Percentiles rank a stretch among this genome's conserved stretches.
phyloP scores from a whole-genome alignment of 2,113 vertebrate species.

The Poeciliopsis turrubarensis region DNA sequence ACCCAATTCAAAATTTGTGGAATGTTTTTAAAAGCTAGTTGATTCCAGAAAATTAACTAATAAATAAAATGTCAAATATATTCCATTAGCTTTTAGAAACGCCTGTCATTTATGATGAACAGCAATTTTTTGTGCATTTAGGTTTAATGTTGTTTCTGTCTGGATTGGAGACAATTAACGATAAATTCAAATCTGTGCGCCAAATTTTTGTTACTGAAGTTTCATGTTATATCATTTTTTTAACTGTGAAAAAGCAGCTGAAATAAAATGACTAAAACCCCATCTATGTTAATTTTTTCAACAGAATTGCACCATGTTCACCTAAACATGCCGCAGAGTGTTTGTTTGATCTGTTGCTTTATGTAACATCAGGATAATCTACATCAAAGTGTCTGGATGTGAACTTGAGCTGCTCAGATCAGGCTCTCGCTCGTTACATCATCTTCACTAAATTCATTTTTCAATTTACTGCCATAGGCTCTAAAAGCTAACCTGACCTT shows the following conservation, averaged over 20 bases:
- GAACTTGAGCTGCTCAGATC: background rate
- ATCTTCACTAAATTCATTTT: constrained; percentile 1
- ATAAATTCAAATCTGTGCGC: too few relatives aligned
- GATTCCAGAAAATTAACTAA: too few relatives aligned
- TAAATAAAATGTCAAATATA: background rate
- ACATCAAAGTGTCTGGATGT: background rate
- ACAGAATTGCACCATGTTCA: background rate
- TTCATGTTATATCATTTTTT: too few relatives aligned
- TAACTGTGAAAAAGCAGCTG: too few relatives aligned
- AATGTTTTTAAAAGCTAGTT: too few relatives aligned
- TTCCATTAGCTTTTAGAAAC: background rate
- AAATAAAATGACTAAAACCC: too few relatives aligned
- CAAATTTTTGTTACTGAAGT: too few relatives aligned
- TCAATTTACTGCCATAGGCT: background rate
- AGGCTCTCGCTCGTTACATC: background rate
- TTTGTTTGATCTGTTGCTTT: background rate
- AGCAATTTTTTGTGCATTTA: too few relatives aligned
- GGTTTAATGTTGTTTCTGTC: too few relatives aligned
- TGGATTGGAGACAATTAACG: too few relatives aligned
- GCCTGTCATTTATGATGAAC: too few relatives aligned
- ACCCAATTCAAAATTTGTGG: background rate
- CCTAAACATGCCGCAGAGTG: background rate
- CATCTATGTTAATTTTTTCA: too few relatives aligned
- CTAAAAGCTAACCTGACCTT: constrained; percentile 2
- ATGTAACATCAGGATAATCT: background rate